Conservation (phyloP, 2,888 invertebrate genomes). For the Gerris lacustris region DNA sequence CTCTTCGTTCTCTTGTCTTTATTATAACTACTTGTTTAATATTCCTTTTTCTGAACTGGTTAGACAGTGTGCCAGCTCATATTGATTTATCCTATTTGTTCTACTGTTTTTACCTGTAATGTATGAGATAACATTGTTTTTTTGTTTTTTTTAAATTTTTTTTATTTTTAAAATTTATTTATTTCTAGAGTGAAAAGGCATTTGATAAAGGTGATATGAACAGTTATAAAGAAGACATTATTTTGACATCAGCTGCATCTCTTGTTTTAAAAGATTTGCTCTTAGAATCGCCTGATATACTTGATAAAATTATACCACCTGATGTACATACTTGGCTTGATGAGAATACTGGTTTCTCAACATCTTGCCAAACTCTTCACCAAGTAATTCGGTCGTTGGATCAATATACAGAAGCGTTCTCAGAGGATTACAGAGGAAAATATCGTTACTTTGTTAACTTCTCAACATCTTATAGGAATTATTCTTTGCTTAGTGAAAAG, state of each 20-base stretch:
- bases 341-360: not conserved
- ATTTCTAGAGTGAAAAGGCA: constrained; percentile 42
- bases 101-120: too few relatives aligned
- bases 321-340: not conserved
- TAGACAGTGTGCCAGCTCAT: too few relatives aligned
- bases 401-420: not conserved
- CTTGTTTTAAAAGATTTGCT: not conserved
- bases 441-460: not conserved
- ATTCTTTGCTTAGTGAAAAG: not conserved
- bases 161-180: not conserved
- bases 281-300: not conserved
- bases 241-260: constrained; percentile 32
- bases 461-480: not conserved
- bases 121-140: too few relatives aligned
- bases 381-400: not conserved
- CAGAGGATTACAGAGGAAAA: not conserved
- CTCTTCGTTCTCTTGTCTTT: too few relatives aligned
- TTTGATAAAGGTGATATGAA: constrained; percentile 55
- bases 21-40: too few relatives aligned
- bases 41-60: too few relatives aligned
- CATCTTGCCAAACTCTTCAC: not conserved
- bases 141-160: too few relatives aligned
- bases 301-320: not conserved
- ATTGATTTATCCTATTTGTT: too few relatives aligned
- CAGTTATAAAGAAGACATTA: constrained; percentile 44